Evolutionary conservation across 1,140 invertebrate genomes (phyloP), one percentile per base, ranked within the genome.

Genomic region (Leptoteleia sp.): DNA sequence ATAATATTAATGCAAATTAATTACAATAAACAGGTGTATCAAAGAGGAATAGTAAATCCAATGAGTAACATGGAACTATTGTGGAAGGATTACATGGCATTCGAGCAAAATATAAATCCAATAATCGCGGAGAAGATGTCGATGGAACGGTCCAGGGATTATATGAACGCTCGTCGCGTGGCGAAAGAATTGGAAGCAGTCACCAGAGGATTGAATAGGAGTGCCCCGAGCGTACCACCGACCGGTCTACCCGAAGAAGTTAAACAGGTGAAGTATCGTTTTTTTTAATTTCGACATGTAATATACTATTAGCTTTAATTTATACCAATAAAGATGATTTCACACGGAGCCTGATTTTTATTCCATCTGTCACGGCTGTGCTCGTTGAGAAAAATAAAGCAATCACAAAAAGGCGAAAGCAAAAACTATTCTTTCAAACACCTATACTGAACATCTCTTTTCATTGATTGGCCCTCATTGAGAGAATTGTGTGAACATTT

Each of bases 11-110:
- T n/a, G n/a, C n/a, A n/a, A n/a, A n/a, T n/a, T n/a, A n/a, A n/a
- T n/a, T n/a, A n/a, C n/a, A n/a, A n/a, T n/a, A n/a, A n/a, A n/a
- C n/a, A 61, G 45, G 59, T 62, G 8, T 99, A 98, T 88, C 97
- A 99, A 89, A 92, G 96, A 76, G 97, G 96, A 0, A 95, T 99
- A 0, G 93, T 98, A 8, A 99, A 97, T 73, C 99, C 99, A 0
- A 99, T 99, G 92, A 94, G 97, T 19, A 98, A 98, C 71, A 98
- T 99, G 87, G 99, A 99, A 86, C 93, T 95, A 25, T 90, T 99
- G 15, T 99, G 99, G 99, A 99, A 99, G 88, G 98, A 99, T 84
- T 99, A 99, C 86, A 97, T 99, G 81, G 91, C 94, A 0, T 96
- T 97, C 81, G 96, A 98, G 83, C 94, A 99, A 91, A 94, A 94